phyloP scores from a whole-genome alignment of 2,888 invertebrate genomes.

The Mamestra brassicae region DNA sequence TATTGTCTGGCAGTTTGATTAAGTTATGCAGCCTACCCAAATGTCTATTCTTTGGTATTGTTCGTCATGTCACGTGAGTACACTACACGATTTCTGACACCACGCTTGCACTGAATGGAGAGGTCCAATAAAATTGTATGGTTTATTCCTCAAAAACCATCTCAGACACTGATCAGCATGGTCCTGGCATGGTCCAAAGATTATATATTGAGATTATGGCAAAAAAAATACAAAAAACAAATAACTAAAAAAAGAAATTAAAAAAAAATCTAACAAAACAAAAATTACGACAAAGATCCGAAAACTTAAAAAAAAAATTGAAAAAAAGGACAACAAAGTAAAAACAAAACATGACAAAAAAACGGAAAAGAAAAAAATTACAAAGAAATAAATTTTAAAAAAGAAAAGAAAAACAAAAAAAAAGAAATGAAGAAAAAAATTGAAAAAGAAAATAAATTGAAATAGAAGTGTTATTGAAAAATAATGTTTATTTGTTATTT shows the following conservation, averaged over 20 bases:
- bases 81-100: neutral
- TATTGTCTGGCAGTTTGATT: neutral
- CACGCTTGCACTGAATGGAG: neutral
- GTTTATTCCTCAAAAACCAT: neutral
- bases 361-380: too few relatives aligned
- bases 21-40: neutral
- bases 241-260: too few relatives aligned
- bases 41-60: neutral
- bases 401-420: too few relatives aligned
- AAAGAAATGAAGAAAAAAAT: too few relatives aligned
- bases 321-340: neutral
- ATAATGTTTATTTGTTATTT: too few relatives aligned
- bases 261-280: too few relatives aligned
- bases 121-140: neutral
- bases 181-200: neutral
- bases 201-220: too few relatives aligned
- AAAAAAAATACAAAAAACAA: too few relatives aligned
- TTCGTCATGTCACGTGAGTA: neutral
- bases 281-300: neutral
- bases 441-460: too few relatives aligned
- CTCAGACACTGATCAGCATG: neutral
- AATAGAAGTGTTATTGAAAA: too few relatives aligned
- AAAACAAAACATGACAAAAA: neutral
- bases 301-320: neutral
- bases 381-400: too few relatives aligned